Evolutionary conservation across 2,113 vertebrate genomes (phyloP), one percentile per base, ranked within the genome.

Genomic region (Entomyzon cyanotis): DNA sequence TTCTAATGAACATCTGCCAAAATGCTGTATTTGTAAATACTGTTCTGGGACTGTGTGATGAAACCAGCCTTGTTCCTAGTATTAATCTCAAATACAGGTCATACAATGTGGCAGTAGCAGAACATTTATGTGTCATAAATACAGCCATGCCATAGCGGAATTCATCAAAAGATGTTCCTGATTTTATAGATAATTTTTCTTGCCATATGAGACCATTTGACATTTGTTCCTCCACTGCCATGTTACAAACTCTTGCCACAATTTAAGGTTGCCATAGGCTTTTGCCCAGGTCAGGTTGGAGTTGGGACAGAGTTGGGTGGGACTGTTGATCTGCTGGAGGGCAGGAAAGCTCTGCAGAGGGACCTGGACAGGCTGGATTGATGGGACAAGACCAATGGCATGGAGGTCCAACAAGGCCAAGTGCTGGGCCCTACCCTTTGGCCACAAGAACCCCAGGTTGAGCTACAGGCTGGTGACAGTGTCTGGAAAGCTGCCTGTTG

Each of bases 1-100:
- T 59, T 90, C 50, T 75, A 62, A 83, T 17, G 42, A 88, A 59
- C 42, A 58, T 70, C 75, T 85, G 70, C 69, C 37, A 82, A 78
- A 81, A 90, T n/a, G 15, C 35, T 9, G 50, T 63, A 33, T 42
- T 67, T 85, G 15, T 75, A 87, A 90, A 75, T 67, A 28, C 33
- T 82, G 1, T 71, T 78, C 33, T 42, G 55, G 11, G 12, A 52
- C 31, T 71, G 15, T 64, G 55, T 70, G 78, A 53, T 65, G 35
- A 56, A 78, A 67, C 58, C 17, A 59, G 20, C 19, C 25, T 60
- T 46, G 7, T 55, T 90, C 35, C 15, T 59, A 42, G 5, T 42
- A 41, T 68, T 42, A 47, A 37, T 75, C 42, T 84, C 52, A 89
- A 65, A 70, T 5, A 76, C 11, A 85, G 17, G 17, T 74, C 55